A percentile compares a stretch with the other conserved stretches of the same genome.
phyloP scores from a whole-genome alignment of 1,140 invertebrate species.

The Papilio polytes region DNA sequence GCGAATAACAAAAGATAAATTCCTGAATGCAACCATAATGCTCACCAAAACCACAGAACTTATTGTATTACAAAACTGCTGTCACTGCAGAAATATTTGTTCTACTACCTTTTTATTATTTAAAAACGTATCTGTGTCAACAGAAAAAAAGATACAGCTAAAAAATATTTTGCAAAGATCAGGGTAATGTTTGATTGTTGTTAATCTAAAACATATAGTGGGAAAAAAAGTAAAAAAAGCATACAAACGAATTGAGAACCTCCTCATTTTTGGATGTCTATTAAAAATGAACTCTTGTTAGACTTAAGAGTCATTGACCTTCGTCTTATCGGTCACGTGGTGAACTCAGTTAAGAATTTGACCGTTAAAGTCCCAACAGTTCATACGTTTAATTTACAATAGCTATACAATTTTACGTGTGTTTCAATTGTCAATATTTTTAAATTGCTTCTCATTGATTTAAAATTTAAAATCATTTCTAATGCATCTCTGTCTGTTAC shows the following conservation, averaged over 20 bases:
- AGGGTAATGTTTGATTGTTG: too few relatives aligned
- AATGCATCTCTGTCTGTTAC: too few relatives aligned
- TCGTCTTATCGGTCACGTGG: slow-evolving; percentile 9
- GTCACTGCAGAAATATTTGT: not conserved
- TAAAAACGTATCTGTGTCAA: not conserved
- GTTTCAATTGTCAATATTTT: too few relatives aligned
- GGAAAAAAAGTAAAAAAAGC: not conserved
- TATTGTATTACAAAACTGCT: not conserved
- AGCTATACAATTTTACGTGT: too few relatives aligned
- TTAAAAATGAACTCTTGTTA: not conserved
- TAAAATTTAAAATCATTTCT: too few relatives aligned
- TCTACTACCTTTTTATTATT: not conserved
- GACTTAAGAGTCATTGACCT: not conserved
- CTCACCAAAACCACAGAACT: not conserved
- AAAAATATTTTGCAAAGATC: not conserved
- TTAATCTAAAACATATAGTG: not conserved
- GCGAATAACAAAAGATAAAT: not conserved
- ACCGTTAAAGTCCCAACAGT: not conserved
- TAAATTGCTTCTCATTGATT: too few relatives aligned
- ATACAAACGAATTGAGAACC: too few relatives aligned
- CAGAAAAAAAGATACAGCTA: not conserved
- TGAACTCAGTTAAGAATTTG: not conserved
- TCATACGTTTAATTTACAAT: not conserved
- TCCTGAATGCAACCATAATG: slow-evolving; percentile 23
- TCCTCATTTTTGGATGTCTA: too few relatives aligned